Conservation (phyloP, 2,113 vertebrate species). For the Pardalotus punctatus region DNA sequence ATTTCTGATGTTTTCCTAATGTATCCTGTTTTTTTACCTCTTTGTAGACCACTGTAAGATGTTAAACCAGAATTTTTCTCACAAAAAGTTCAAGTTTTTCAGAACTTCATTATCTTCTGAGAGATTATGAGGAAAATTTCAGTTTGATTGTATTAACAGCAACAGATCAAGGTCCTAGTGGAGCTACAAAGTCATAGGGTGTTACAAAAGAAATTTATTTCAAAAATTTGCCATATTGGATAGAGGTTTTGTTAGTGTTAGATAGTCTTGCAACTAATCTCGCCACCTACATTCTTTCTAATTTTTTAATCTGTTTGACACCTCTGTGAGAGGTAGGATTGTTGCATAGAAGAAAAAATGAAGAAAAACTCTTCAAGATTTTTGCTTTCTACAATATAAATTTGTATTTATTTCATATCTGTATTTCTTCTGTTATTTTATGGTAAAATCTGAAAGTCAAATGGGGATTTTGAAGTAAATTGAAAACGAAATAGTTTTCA, state of each 20-base stretch:
- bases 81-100: neutral
- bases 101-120: neutral
- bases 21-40: neutral
- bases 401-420: neutral
- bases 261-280: neutral
- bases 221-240: neutral
- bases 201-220: neutral
- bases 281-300: neutral
- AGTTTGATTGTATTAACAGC: neutral
- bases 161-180: neutral
- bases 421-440: neutral
- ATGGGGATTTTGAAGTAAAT: neutral
- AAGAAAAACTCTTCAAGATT: neutral
- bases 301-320: neutral
- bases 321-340: neutral
- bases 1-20: neutral
- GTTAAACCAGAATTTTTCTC: neutral
- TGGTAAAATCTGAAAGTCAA: neutral
- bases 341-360: neutral
- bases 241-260: neutral
- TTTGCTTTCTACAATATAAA: neutral
- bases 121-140: neutral
- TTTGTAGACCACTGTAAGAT: neutral
- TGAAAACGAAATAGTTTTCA: neutral
- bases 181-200: neutral